Percentiles rank a stretch among this genome's conserved stretches.
Conservation (phyloP, 2,797 vertebrate genomes). For the Xiphorhynchus erythropygius region DNA sequence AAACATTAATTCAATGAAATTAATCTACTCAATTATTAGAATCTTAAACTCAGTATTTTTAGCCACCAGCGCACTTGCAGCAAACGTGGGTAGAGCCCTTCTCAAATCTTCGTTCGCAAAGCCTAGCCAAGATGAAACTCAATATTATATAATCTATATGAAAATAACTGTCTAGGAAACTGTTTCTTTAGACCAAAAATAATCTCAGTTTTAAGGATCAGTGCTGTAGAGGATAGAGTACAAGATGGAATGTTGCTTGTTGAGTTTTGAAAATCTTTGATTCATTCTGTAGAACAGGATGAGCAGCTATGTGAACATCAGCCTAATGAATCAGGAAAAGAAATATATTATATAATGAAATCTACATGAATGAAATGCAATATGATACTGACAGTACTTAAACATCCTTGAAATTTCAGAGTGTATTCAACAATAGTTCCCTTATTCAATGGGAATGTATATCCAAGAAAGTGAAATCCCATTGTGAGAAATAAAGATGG, state of each 20-base stretch:
- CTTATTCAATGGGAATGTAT: neutral
- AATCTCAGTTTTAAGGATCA: neutral
- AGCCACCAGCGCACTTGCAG: no score
- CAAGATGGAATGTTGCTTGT: neutral
- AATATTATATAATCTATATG: neutral
- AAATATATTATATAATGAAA: neutral
- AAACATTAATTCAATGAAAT: neutral
- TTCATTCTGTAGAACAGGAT: neutral
- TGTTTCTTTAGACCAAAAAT: neutral
- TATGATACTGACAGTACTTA: neutral
- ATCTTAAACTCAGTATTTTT: neutral
- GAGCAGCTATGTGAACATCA: neutral
- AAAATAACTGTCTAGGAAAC: neutral
- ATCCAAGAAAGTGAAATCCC: neutral
- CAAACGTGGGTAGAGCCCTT: no score
- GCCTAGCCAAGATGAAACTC: no score
- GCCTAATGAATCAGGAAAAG: neutral
- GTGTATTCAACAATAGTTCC: neutral
- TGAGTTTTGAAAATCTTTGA: neutral
- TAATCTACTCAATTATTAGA: neutral
- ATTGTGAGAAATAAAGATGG: neutral
- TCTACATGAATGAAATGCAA: neutral
- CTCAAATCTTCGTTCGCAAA: no score
- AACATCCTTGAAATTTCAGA: neutral
- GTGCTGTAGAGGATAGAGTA: neutral